Evolutionary conservation across 2,888 invertebrate genomes (phyloP), one percentile per base, ranked within the genome.

Genomic region (Pterostichus madidus): DNA sequence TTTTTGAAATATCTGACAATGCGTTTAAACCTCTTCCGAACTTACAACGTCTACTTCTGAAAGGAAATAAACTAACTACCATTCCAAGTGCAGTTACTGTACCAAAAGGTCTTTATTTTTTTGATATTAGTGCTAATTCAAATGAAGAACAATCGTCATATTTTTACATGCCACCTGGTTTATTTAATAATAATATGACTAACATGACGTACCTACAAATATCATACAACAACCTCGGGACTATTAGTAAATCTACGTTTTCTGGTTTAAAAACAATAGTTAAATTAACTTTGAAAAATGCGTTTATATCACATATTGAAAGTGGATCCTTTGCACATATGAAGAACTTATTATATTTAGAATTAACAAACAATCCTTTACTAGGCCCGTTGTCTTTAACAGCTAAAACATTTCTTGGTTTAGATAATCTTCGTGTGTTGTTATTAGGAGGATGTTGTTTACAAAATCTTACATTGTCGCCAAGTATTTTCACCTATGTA

Each of bases 331-430:
- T 93, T 85, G 88, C 87, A 31, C 87, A 90, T 0, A 86, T 92
- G 77, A 89, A 86, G 84, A 89, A 88, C 78, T 88, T 93, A 35
- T 88, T 90, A 86, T 88, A 91, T 85, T 88, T 93, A 0, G 92
- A 92, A 86, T 88, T 93, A 85, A 91, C 91, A 11, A 92, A 92
- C 84, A 93, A 93, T 86, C 90, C 90, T 11, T 87, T 93, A 46
- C 88, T 90, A 35, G 87, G 88, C 0, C 91, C 89, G 64, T 87
- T 90, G 52, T 91, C 91, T 85, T 85, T 91, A 44, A 90, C 90
- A 1, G 87, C 88, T 84, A 85, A 86, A 1, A 90, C 89, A 85
- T 93, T 93, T 85, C 88, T 89, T 59, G 92, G 92, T 0, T 86
- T 93, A n/a, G 89, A 89, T 52, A 90, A 90, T 83, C 86, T 93